Conservation (phyloP, 2,113 vertebrate species). For the Toxotes jaculatrix region DNA sequence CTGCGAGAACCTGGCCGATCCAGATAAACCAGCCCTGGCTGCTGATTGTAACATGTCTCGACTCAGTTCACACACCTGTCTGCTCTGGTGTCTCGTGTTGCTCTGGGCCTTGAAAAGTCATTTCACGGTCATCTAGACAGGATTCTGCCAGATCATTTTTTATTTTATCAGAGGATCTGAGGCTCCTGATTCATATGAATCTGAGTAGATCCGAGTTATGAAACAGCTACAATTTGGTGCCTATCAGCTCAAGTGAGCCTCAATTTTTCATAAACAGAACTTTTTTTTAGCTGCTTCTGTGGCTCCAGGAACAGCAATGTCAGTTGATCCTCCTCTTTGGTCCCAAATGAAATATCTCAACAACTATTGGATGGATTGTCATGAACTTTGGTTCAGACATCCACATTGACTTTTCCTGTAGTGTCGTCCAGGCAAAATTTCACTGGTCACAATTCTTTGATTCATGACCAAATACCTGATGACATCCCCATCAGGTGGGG, state of each 20-base stretch:
- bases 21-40: slow-evolving; percentile 13
- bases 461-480: too few species aligned
- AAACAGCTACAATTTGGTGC: background rate
- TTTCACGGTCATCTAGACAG: background rate
- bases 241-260: background rate
- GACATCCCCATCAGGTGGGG: too few species aligned
- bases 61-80: background rate
- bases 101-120: background rate
- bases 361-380: background rate
- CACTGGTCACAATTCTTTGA: too few species aligned
- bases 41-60: background rate
- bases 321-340: background rate
- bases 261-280: background rate
- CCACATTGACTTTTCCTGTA: background rate
- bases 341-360: background rate
- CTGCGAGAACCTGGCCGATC: slow-evolving; percentile 6
- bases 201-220: background rate
- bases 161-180: background rate
- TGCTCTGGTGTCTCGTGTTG: background rate
- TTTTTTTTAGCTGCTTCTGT: background rate
- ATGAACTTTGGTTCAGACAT: background rate
- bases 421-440: too few species aligned
- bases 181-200: background rate
- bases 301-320: background rate
- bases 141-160: background rate